Conservation (phyloP, 2,888 invertebrate species). For the Hymenopus coronatus region DNA sequence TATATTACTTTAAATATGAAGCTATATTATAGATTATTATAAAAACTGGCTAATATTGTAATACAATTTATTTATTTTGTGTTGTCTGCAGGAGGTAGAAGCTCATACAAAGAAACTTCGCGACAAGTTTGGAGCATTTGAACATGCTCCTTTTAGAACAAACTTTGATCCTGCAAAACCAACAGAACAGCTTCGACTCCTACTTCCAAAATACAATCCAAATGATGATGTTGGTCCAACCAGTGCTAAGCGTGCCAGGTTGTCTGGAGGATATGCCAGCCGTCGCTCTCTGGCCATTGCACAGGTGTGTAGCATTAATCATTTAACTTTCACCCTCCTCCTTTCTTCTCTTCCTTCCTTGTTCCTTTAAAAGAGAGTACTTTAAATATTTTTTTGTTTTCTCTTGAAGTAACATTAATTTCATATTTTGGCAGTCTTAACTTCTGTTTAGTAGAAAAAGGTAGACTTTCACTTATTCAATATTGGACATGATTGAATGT, state of each 20-base stretch:
- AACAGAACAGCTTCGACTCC: slow-evolving; percentile 59
- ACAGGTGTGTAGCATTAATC: not conserved
- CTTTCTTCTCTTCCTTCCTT: too few relatives aligned
- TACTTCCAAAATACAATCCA: slow-evolving; percentile 54
- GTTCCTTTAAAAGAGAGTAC: too few relatives aligned
- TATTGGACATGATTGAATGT: too few relatives aligned
- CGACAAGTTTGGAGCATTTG: slow-evolving; percentile 67
- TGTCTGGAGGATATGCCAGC: not conserved
- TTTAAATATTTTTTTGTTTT: too few relatives aligned
- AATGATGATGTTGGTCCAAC: not conserved
- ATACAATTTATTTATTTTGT: not conserved
- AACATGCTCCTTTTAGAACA: slow-evolving; percentile 69
- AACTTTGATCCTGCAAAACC: slow-evolving; percentile 63
- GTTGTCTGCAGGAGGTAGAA: slow-evolving; percentile 62
- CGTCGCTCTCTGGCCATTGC: not conserved
- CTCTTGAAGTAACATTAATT: too few relatives aligned
- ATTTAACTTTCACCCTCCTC: too few relatives aligned
- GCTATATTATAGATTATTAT: too few relatives aligned
- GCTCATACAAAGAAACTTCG: slow-evolving; percentile 71
- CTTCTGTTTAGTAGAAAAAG: too few relatives aligned
- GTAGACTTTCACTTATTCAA: too few relatives aligned
- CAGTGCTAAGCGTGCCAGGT: slow-evolving; percentile 12
- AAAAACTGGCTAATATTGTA: too few relatives aligned
- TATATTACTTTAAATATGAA: too few relatives aligned
- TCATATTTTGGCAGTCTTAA: too few relatives aligned